Evolutionary conservation across 2,113 vertebrate genomes (phyloP), one percentile per base, ranked within the genome.

Genomic region (Charadrius vociferus): DNA sequence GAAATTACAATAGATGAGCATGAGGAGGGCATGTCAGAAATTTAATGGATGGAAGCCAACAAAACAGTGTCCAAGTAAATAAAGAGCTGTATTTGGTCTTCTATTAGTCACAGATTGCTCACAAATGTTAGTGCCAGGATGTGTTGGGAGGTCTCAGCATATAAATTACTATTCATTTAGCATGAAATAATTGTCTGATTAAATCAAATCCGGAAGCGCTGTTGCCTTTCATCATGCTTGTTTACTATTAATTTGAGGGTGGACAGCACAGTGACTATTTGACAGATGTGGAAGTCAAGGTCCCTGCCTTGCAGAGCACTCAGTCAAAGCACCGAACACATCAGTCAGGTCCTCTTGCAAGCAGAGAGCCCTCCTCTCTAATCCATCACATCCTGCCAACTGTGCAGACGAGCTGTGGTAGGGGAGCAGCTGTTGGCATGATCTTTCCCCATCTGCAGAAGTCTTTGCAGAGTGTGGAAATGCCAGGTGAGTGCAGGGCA

Each of bases 31-130:
- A 88, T 14, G 66, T 91, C 63, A 86, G 50, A 77, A 86, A 94
- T 80, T 8, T 29, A 81, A n/a, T 37, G 79, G 45, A 67, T 83
- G 36, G 55, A 78, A 93, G 81, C 89, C 81, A 95, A 86, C 36
- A 96, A 62, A 90, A 70, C 3, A 82, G 37, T 8, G 59, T 49
- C 81, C 87, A 95, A 94, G 87, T 49, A 91, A 94, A 95, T 59
- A 30, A 72, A 73, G 58, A 91, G n/a, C 87, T 16, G 5, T 50
- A 67, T 90, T 45, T 96, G 87, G 84, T 81, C 87, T 95, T 80
- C 93, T 63, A 63, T 96, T 97, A 90, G 59, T 91, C 91, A 93
- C 89, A 95, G 84, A 96, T 67, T 94, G 91, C 71, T 97, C 89
- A 94, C 70, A 90, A 81, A 71, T 39, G 14, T 5, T 27, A 94